phyloP scores from a whole-genome alignment of 1,140 invertebrate genomes.

The Heliconius nattereri region DNA sequence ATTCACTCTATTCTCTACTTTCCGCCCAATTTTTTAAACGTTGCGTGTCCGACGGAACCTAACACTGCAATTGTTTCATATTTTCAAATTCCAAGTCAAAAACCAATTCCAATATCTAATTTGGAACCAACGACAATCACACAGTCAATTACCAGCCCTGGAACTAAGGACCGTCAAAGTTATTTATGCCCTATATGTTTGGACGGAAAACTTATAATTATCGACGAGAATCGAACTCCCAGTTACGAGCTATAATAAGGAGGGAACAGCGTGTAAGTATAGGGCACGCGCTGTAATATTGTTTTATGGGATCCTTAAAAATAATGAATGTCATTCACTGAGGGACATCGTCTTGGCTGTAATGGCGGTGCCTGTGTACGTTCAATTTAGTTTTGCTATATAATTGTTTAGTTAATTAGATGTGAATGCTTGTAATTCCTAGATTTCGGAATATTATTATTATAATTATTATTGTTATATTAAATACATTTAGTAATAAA shows the following conservation, averaged over 20 bases:
- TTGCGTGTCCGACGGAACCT: no score
- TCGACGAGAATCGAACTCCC: conserved; percentile 62
- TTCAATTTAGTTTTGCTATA: background rate
- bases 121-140: conserved; percentile 40
- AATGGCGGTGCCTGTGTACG: conserved; percentile 36
- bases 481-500: no score
- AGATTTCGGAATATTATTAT: background rate
- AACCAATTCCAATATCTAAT: background rate
- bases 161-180: conserved; percentile 50
- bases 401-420: background rate
- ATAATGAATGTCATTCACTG: conserved; percentile 73
- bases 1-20: no score
- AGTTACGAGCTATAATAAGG: conserved; percentile 72
- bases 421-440: background rate
- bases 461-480: no score
- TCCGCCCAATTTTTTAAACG: no score
- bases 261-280: conserved; percentile 65
- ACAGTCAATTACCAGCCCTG: conserved; percentile 48
- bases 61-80: background rate
- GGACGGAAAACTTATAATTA: conserved; percentile 64
- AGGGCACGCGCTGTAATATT: conserved; percentile 61
- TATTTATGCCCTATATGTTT: conserved; percentile 64
- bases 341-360: conserved; percentile 50
- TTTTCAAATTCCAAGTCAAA: background rate
- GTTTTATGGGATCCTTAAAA: conserved; percentile 75